These are phyloP conservation scores for Bubalus kerabau DNA, from an alignment of 2,113 vertebrate genomes.

Conservation along the genomic window DNA sequence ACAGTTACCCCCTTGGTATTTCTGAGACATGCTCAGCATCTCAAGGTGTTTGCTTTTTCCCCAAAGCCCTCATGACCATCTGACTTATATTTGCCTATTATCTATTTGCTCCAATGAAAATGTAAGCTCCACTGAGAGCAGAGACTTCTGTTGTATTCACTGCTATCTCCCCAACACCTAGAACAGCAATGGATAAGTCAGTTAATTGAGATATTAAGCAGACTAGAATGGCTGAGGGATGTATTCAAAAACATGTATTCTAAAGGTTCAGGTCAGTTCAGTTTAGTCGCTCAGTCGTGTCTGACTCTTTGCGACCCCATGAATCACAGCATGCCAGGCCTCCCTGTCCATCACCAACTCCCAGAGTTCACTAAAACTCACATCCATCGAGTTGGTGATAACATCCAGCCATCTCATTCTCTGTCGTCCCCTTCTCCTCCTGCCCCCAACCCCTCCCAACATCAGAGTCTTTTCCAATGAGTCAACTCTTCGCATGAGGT, in stretches of 20 bases:
- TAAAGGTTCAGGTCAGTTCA: not conserved
- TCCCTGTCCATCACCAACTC: too few relatives aligned
- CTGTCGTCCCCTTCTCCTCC: too few relatives aligned
- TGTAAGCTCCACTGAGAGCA: not conserved
- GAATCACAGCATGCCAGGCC: too few relatives aligned
- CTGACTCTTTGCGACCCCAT: too few relatives aligned
- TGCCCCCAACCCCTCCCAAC: too few relatives aligned
- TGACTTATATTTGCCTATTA: not conserved
- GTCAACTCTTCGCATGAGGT: too few relatives aligned
- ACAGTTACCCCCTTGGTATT: not conserved
- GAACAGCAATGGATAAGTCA: not conserved
- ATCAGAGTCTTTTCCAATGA: too few relatives aligned
- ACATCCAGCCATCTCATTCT: too few relatives aligned
- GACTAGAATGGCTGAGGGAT: not conserved
- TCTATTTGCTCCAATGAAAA: not conserved
- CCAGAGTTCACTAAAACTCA: too few relatives aligned
- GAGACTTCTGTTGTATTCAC: not conserved
- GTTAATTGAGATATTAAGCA: not conserved
- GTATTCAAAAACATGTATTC: not conserved
- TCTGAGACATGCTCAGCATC: not conserved
- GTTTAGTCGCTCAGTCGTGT: too few relatives aligned
- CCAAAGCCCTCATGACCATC: not conserved
- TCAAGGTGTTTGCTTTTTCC: not conserved
- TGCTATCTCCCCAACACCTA: not conserved
- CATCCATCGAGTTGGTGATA: too few relatives aligned